These are phyloP conservation scores for Macquaria australasica DNA, from an alignment of 2,113 vertebrate genomes.

Conservation along the genomic window DNA sequence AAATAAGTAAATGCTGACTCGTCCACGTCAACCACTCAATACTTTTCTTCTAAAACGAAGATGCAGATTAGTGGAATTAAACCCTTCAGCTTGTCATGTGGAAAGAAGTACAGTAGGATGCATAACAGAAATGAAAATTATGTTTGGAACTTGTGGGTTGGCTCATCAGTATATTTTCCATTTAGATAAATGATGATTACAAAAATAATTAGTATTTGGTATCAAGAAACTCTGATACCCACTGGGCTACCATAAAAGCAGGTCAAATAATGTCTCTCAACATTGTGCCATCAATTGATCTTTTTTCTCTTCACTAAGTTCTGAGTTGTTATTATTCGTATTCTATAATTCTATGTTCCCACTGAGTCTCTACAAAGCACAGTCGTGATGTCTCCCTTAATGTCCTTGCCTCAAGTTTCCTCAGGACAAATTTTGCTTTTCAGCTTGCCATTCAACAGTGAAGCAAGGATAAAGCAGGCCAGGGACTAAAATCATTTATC, in stretches of 20 bases:
- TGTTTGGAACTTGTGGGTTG: background rate
- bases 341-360: slow-evolving; percentile 22
- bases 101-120: background rate
- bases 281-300: background rate
- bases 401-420: slow-evolving; percentile 22
- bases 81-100: background rate
- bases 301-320: background rate
- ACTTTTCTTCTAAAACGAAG: background rate
- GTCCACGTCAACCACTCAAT: background rate
- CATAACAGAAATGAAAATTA: background rate
- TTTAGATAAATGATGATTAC: background rate
- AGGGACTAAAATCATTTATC: slow-evolving; percentile 32
- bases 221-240: background rate
- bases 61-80: slow-evolving; percentile 5
- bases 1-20: background rate
- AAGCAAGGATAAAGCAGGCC: background rate
- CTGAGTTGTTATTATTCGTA: slow-evolving; percentile 20
- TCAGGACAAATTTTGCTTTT: slow-evolving; percentile 18
- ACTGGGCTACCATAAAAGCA: background rate
- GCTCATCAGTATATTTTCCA: background rate
- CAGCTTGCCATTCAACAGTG: slow-evolving; percentile 12
- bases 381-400: slow-evolving; percentile 20
- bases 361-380: slow-evolving; percentile 21
- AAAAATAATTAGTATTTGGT: background rate
- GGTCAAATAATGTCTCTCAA: background rate